Evolutionary conservation across 2,888 invertebrate species (phyloP).

Genomic region (Polyommatus iphigenia): DNA sequence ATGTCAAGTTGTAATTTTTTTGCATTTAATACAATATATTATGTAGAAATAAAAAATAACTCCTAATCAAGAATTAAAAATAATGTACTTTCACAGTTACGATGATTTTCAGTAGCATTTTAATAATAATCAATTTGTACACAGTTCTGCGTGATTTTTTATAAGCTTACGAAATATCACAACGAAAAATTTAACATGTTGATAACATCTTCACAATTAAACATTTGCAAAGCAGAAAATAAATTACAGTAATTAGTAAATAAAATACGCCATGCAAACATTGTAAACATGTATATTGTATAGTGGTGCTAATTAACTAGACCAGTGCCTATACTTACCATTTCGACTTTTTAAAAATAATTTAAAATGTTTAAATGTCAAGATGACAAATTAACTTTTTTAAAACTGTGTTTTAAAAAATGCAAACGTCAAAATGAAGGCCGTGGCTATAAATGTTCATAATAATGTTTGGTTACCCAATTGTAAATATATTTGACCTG

Average conservation of each 20-base stretch:
- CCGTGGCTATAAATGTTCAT: not conserved
- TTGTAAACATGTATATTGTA: not conserved
- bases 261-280: not conserved
- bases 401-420: not conserved
- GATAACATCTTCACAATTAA: not conserved
- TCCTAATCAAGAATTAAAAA: not conserved
- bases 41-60: not conserved
- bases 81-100: not conserved
- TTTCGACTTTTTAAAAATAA: not conserved
- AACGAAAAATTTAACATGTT: not conserved
- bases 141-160: not conserved
- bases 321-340: not conserved
- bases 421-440: not conserved
- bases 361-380: not conserved
- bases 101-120: not conserved
- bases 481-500: not conserved
- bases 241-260: not conserved
- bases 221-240: not conserved
- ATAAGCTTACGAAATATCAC: not conserved
- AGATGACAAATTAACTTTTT: not conserved
- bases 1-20: slow-evolving; percentile 8
- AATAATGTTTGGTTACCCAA: not conserved
- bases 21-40: not conserved
- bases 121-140: not conserved
- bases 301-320: not conserved